Evolutionary conservation across 2,888 invertebrate genomes (phyloP).

Genomic region (Pterobdella sp.): DNA sequence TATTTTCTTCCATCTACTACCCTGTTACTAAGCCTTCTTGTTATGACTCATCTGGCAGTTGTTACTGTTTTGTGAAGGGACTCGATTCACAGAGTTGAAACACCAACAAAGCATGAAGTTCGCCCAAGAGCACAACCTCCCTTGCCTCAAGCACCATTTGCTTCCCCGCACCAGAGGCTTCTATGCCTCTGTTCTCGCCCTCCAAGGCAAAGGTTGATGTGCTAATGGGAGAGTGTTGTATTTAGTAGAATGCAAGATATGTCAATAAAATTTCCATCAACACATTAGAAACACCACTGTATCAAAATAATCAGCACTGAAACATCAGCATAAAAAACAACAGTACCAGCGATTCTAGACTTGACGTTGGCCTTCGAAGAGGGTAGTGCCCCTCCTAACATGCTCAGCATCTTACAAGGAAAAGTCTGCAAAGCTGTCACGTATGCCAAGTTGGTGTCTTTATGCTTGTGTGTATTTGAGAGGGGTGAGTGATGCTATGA

Average conservation of each 20-base stretch:
- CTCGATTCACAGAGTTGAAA: constrained; percentile 77
- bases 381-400: constrained; percentile 43
- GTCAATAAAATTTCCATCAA: not conserved
- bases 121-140: constrained; percentile 74
- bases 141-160: constrained; percentile 76
- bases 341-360: constrained; percentile 69
- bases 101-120: constrained; percentile 79
- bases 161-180: constrained; percentile 93
- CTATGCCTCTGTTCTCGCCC: constrained; percentile 70
- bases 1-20: not conserved
- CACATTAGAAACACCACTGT: not conserved
- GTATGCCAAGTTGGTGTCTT: not conserved
- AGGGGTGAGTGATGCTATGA: not conserved
- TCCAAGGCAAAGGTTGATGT: constrained; percentile 57
- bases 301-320: not conserved
- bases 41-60: constrained; percentile 56
- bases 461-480: constrained; percentile 7
- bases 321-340: not conserved
- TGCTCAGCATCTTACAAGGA: constrained; percentile 46
- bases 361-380: constrained; percentile 55
- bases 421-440: constrained; percentile 48
- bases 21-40: too few relatives aligned
- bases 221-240: not conserved
- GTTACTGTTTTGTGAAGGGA: constrained; percentile 83
- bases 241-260: not conserved